These are phyloP conservation scores for Drosophila carrolli DNA, from an alignment of 1,140 invertebrate species.

Conservation along the genomic window DNA sequence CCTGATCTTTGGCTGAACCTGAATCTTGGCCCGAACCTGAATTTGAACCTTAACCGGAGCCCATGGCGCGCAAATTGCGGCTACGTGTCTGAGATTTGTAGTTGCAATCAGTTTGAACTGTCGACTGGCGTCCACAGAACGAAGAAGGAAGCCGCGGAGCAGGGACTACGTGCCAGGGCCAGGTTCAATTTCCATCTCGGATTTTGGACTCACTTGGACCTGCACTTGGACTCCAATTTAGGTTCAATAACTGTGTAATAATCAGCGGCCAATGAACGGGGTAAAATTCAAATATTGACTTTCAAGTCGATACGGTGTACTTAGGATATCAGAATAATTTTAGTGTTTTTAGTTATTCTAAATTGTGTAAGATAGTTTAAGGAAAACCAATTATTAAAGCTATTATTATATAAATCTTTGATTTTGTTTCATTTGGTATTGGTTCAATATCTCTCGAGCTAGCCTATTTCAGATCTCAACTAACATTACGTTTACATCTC, in stretches of 20 bases:
- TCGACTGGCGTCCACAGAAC: slow-evolving; percentile 26
- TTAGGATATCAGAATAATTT: neutral
- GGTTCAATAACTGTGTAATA: slow-evolving; percentile 47
- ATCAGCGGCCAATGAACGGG: slow-evolving; percentile 12
- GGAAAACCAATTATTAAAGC: too few species aligned
- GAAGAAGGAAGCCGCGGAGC: slow-evolving; percentile 36
- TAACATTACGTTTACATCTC: too few species aligned
- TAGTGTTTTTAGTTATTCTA: too few species aligned
- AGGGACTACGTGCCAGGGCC: slow-evolving; percentile 52
- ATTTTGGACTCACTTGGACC: neutral
- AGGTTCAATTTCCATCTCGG: slow-evolving; percentile 25
- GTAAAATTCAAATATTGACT: slow-evolving; percentile 35
- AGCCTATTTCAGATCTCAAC: too few species aligned
- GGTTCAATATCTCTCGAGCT: too few species aligned
- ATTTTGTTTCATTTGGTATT: too few species aligned
- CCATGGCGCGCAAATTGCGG: slow-evolving; percentile 60
- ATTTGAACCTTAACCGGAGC: slow-evolving; percentile 14
- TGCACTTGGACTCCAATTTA: slow-evolving; percentile 9
- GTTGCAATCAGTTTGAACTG: slow-evolving; percentile 77
- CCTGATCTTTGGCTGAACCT: slow-evolving; percentile 34
- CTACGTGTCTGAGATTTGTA: slow-evolving; percentile 66
- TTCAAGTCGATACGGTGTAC: neutral
- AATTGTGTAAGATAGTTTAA: too few species aligned
- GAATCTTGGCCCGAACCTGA: slow-evolving; percentile 18
- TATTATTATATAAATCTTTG: too few species aligned